Evolutionary conservation across 2,888 invertebrate genomes (phyloP), one percentile per base, ranked within the genome.

Genomic region (Schizotus pectinicornis): DNA sequence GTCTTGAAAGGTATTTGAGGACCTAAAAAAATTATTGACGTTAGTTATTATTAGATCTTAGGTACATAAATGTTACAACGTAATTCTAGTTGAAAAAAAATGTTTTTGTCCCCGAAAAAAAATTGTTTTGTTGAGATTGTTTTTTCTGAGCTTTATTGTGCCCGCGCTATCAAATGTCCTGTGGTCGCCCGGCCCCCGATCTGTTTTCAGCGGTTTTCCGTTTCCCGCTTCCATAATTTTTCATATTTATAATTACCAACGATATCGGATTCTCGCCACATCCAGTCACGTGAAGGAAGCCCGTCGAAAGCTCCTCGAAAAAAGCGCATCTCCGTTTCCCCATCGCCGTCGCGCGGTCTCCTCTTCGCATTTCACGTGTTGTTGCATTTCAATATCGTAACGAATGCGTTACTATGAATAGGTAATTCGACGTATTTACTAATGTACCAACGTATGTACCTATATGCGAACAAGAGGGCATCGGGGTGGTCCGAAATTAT

Each of bases 121-220:
- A 22, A 22, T 22, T 22, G 22, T 22, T 22, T 3, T 22, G 2
- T 2, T 5, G 3, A 22, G 2, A 22, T 22, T 22, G 22, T 5
- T 22, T 22, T 3, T 5, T 2, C 5, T 22, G 3, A 22, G 22
- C 22, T 22, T 22, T 22, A 3, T 22, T 22, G 22, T 22, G 2
- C 22, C 22, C 22, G 2, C 22, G 3, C 22, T 22, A 22, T 22
- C 22, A 22, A 22, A 49, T 39, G 39, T 31, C 39, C 22, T 43
- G 51, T 35, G 51, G 51, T 51, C 36, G 45, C 13, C 11, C 35
- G 32, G 7, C 13, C 43, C 22, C 45, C 45, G 42, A 74, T 74
- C 68, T 62, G 67, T 70, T 75, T 73, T 72, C 71, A 67, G 75
- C 61, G 76, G 76, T 76, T 76, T 76, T 70, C 74, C 74, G 73